Base-by-base conservation (phyloP, 2,888 invertebrate species). In the Rhorus exstirpatorius region DNA sequence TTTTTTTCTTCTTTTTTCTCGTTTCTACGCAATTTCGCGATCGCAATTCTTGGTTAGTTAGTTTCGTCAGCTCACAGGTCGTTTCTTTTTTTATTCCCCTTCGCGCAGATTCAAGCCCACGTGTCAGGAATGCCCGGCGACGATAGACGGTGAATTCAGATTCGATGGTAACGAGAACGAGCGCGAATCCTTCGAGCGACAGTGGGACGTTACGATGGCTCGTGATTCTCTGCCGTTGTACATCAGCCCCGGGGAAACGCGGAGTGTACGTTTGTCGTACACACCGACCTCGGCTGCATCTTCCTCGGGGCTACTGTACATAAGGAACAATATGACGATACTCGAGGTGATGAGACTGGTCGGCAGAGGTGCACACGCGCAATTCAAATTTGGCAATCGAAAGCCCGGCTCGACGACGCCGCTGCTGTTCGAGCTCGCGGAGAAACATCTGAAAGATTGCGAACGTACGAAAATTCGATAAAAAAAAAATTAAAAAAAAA, bases 341-440 rank as follows among this genome's bases (percentile, higher is more conserved):
- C 93, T 99, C 89, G 99, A 99, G 93, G 96, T 96, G 1, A 94
- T 98, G 26, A 95, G 96, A 90, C 93, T 99, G 82, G 95, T 95
- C 76, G 99, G 98, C 0, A 96, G 96, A 90, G 98, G 98, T 14
- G 98, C 97, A 0, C 93, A 95, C 86, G 98, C 98, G 1, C 96
- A 97, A 91, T 96, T 99, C 92, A 97, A 97, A 89, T 96, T 99
- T 88, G 98, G 96, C 21, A 98, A 97, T 89, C 95, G 97, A n/a
- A 96, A 96, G 76, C 97, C 98, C 0, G 97, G 97, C 7, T 95
- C 96, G 2, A 89, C 93, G 58, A 95, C 95, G 17, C 96, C 98
- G 3, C 93, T 99, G 24, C 93, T 96, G 44, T 98, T 99, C 90
- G 98, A 99, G 93, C 94, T 97, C 76, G 94, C 94, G n/a, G 95